phyloP scores from a whole-genome alignment of 2,113 vertebrate genomes.

The Oncorhynchus keta region DNA sequence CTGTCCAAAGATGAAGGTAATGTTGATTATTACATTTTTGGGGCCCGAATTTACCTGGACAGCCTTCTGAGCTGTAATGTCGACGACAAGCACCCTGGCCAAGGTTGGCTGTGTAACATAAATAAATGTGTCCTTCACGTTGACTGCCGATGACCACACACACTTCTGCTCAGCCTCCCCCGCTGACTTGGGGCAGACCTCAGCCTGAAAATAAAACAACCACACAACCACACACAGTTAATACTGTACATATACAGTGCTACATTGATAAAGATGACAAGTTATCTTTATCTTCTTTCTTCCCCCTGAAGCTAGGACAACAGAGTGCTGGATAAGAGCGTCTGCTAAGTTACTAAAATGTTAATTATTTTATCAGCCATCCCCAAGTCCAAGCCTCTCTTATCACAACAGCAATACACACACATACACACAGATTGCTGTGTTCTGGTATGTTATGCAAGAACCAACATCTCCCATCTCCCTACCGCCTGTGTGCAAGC shows the following conservation, averaged over 20 bases:
- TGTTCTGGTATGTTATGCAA: no score
- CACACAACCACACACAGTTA: neutral
- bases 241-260: neutral
- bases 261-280: neutral
- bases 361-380: neutral
- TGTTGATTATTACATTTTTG: conserved; percentile 2
- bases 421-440: neutral
- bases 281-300: neutral
- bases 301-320: neutral
- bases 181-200: conserved; percentile 87
- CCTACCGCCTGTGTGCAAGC: no score
- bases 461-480: no score
- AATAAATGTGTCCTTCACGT: conserved; percentile 95
- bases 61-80: conserved; percentile 95
- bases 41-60: conserved; percentile 81
- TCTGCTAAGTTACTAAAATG: no score
- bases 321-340: no score
- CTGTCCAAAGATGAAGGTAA: neutral
- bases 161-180: conserved; percentile 81
- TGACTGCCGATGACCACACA: conserved; percentile 92
- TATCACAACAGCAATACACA: neutral
- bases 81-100: conserved; percentile 90
- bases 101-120: conserved; percentile 89
- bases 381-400: neutral
- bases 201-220: conserved; percentile 75